Conservation (phyloP, 1,140 invertebrate species). For the Musca vetustissima region DNA sequence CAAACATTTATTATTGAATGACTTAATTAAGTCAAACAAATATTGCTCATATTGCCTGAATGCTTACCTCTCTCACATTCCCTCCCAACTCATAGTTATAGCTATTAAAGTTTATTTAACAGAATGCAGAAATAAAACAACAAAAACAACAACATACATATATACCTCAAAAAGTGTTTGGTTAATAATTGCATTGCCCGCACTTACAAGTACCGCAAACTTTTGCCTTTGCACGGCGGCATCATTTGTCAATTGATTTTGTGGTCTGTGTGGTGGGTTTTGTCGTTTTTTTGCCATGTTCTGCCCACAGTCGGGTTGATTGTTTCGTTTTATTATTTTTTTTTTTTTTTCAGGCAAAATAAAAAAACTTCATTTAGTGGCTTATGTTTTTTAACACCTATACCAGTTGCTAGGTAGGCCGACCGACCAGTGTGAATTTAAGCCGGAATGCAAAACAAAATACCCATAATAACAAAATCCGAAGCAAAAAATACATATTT, state of each 20-base stretch:
- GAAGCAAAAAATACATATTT: no score
- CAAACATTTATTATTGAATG: background rate
- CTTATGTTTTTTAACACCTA: no score
- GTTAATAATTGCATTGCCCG: conserved; percentile 13
- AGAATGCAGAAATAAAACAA: background rate
- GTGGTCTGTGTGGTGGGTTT: conserved; percentile 11
- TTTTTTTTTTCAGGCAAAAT: background rate
- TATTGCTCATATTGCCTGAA: background rate
- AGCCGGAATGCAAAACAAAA: no score
- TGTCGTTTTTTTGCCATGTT: conserved; percentile 33
- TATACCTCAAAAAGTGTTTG: conserved; percentile 9
- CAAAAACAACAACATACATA: background rate
- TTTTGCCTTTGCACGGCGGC: conserved; percentile 21
- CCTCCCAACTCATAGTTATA: no score
- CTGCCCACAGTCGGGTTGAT: conserved; percentile 45
- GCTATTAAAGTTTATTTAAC: background rate
- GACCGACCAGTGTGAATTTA: no score
- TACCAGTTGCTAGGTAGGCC: no score
- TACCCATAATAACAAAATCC: background rate
- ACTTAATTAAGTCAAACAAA: conserved; percentile 18
- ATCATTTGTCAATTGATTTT: conserved; percentile 52
- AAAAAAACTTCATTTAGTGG: no score
- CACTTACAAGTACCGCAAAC: background rate
- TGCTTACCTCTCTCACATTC: no score
- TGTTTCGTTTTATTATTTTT: conserved; percentile 41